Conservation (phyloP, 92 coral and sea anemone genomes). For the Parazoanthus darwini region DNA sequence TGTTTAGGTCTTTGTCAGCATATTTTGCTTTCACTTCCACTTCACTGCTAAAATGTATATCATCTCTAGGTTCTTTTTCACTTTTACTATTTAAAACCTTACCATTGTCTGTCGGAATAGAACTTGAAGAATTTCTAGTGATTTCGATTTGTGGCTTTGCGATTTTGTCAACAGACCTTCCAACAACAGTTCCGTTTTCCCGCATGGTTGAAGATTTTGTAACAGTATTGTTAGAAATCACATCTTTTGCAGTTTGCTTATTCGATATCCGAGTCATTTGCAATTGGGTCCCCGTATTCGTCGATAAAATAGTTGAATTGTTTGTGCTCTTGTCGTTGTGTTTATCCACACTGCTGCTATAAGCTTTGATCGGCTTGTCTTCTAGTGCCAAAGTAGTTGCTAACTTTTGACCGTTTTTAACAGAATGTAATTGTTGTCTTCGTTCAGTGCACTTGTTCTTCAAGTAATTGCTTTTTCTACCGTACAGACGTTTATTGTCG, state of each 20-base stretch:
- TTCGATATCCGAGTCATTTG: neutral
- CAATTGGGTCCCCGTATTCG: neutral
- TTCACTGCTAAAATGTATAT: neutral
- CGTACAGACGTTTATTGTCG: neutral
- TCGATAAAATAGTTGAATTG: neutral
- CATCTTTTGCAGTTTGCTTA: neutral
- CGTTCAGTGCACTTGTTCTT: neutral
- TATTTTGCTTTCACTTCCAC: conserved; percentile 16
- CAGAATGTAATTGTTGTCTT: neutral
- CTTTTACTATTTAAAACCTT: neutral
- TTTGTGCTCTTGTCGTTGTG: neutral
- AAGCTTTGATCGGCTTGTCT: neutral
- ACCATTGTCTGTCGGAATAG: neutral
- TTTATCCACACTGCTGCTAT: neutral
- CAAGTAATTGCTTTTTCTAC: neutral
- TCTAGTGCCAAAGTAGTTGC: neutral
- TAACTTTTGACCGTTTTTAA: neutral
- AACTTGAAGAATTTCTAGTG: neutral
- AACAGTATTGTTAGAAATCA: neutral
- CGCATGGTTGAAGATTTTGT: neutral
- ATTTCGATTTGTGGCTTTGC: neutral
- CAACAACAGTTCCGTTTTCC: neutral
- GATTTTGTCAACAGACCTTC: neutral
- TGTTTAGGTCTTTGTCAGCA: conserved; percentile 25
- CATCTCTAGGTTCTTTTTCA: neutral